Evolutionary conservation across 2,113 vertebrate genomes (phyloP).

Genomic region (Sitta europaea): DNA sequence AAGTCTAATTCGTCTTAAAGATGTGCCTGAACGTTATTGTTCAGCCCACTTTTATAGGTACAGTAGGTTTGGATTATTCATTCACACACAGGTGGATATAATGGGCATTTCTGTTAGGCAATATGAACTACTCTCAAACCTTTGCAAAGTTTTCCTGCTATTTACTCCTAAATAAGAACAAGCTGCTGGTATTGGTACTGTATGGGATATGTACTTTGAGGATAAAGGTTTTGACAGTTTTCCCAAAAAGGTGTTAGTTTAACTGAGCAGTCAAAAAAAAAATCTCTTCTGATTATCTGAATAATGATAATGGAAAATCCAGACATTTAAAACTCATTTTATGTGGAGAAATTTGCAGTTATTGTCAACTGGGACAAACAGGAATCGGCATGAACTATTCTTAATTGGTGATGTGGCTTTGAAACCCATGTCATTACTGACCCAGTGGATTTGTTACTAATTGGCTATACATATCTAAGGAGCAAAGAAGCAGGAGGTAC

Average conservation of each 20-base stretch:
- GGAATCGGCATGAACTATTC: not conserved
- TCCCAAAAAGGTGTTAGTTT: not conserved
- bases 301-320: not conserved
- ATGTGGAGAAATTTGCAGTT: not conserved
- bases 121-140: not conserved
- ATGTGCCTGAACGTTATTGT: not conserved
- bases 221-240: not conserved
- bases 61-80: not conserved
- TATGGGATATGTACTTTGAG: rapidly evolving
- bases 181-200: not conserved
- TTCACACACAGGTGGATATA: not conserved
- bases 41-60: not conserved
- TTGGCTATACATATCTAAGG: not conserved
- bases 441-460: not conserved
- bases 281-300: not conserved
- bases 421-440: not conserved
- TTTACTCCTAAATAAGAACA: not conserved
- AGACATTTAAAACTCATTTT: not conserved
- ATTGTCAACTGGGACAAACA: not conserved
- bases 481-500: not conserved
- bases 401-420: not conserved
- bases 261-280: not conserved
- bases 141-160: not conserved
- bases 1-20: not conserved
- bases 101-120: not conserved